phyloP scores from a whole-genome alignment of 2,888 invertebrate species.

The Pollenia labialis region DNA sequence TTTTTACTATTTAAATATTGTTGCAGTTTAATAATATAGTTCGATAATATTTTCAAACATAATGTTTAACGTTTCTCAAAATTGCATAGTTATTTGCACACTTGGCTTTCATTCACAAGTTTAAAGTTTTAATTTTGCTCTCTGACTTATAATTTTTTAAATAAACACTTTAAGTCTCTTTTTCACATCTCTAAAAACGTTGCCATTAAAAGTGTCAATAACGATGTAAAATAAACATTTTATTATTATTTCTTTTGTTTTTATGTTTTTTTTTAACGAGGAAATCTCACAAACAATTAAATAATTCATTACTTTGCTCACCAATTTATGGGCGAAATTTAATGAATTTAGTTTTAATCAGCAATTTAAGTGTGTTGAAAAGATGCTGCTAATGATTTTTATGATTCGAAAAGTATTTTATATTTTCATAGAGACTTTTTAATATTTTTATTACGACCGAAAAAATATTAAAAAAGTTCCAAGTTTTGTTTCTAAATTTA shows the following conservation, averaged over 20 bases:
- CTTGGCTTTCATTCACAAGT: too few species aligned
- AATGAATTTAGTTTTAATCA: not conserved
- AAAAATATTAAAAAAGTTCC: too few species aligned
- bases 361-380: not conserved
- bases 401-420: not conserved
- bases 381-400: not conserved
- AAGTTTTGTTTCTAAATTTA: too few species aligned
- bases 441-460: not conserved
- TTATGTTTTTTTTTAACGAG: not conserved
- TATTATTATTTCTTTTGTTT: not conserved
- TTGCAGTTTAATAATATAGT: too few species aligned
- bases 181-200: too few species aligned
- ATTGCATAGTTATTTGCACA: too few species aligned
- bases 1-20: too few species aligned
- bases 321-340: not conserved
- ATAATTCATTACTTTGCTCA: conserved; percentile 1
- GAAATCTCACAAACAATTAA: conserved; percentile 14
- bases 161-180: too few species aligned
- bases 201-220: not conserved
- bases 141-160: too few species aligned
- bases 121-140: too few species aligned
- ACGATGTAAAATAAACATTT: not conserved
- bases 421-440: not conserved
- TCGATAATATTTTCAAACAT: too few species aligned
- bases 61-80: too few species aligned